Percentiles rank a stretch among this genome's conserved stretches.
Evolutionary conservation across 2,888 invertebrate genomes (phyloP).

Genomic region (Vannuccia rotundouncinata): DNA sequence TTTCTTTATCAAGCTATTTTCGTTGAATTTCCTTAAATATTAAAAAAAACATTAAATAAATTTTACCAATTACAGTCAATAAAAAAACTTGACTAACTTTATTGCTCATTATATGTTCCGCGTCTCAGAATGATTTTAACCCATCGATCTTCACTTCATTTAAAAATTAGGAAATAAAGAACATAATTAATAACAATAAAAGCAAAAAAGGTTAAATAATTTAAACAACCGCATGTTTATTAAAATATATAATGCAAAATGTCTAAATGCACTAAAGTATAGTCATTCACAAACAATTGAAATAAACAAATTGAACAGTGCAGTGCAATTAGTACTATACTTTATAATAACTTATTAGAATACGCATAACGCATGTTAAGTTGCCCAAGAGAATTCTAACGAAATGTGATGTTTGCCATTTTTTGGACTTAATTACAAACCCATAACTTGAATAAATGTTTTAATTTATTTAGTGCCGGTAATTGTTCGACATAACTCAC

Average conservation of each 20-base stretch:
- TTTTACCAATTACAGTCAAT: not conserved
- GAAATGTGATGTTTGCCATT: no score
- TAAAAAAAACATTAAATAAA: not conserved
- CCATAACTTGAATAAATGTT: not conserved
- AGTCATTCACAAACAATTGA: not conserved
- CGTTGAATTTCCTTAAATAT: not conserved
- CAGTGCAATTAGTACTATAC: no score
- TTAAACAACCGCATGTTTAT: not conserved
- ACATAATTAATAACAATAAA: not conserved
- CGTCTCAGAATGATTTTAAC: not conserved
- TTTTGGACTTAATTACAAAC: not conserved
- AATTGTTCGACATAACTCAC: not conserved
- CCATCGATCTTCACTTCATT: not conserved
- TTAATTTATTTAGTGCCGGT: not conserved
- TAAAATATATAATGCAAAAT: not conserved
- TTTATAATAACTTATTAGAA: no score
- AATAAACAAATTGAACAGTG: not conserved
- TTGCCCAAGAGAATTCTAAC: no score
- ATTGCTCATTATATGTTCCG: not conserved
- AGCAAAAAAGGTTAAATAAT: not conserved
- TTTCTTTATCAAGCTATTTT: not conserved
- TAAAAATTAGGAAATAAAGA: not conserved
- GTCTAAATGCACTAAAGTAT: not conserved
- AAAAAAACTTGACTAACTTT: not conserved
- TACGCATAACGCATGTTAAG: no score